Percentiles rank a stretch among this genome's conserved stretches.
phyloP scores from a whole-genome alignment of 2,888 invertebrate species.

The Cephus rjabovi region DNA sequence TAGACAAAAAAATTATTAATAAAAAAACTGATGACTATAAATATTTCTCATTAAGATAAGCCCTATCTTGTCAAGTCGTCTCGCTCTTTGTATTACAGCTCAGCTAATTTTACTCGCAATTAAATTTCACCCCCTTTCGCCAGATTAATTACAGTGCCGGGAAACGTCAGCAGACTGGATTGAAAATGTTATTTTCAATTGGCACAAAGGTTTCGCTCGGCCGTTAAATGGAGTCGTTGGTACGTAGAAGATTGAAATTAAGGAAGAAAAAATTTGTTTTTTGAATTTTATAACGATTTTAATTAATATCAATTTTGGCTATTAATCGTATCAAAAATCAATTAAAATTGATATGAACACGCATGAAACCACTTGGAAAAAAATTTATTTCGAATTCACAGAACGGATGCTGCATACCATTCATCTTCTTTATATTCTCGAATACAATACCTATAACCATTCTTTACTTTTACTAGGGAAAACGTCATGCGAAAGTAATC shows the following conservation, averaged over 20 bases:
- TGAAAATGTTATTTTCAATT: neutral
- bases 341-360: too few relatives aligned
- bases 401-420: neutral
- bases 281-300: neutral
- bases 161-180: neutral
- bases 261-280: neutral
- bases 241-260: neutral
- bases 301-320: too few relatives aligned
- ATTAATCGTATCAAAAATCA: too few relatives aligned
- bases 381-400: neutral
- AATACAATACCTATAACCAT: neutral
- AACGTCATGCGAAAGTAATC: neutral
- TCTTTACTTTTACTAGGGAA: neutral
- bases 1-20: too few relatives aligned
- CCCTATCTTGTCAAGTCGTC: neutral
- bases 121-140: neutral
- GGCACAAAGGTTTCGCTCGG: neutral
- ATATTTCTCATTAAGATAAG: neutral
- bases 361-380: too few relatives aligned
- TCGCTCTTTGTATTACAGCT: neutral
- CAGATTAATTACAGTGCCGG: neutral
- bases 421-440: neutral
- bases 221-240: neutral
- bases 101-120: neutral
- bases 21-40: neutral